Percentiles rank a stretch among this genome's conserved stretches.
phyloP scores from a whole-genome alignment of 2,888 invertebrate genomes.

The Adela reaumurella region DNA sequence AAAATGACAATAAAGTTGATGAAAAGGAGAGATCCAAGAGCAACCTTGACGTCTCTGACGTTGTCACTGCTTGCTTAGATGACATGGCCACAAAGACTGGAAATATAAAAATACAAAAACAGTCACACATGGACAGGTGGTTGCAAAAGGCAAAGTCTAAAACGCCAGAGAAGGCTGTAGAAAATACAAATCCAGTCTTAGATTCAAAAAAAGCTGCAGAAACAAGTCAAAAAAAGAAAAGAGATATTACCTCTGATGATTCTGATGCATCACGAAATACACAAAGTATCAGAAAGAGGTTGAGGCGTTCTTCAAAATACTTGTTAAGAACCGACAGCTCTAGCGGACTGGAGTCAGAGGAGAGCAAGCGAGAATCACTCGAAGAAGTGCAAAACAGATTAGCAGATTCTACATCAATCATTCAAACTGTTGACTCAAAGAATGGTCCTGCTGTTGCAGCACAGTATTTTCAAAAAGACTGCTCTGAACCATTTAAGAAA shows the following conservation, averaged over 20 bases:
- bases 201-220: no score
- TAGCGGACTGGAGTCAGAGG: background rate
- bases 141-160: slow-evolving; percentile 49
- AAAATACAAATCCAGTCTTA: background rate
- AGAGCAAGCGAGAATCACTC: background rate
- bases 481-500: no score
- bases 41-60: slow-evolving; percentile 40
- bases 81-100: slow-evolving; percentile 50
- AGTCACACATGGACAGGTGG: slow-evolving; percentile 52
- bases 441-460: no score
- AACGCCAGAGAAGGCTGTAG: slow-evolving; percentile 33
- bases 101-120: slow-evolving; percentile 43
- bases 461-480: no score
- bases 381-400: background rate
- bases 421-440: no score
- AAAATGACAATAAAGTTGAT: slow-evolving; percentile 31
- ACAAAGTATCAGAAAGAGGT: background rate
- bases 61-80: slow-evolving; percentile 46
- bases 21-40: slow-evolving; percentile 24
- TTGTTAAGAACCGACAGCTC: background rate
- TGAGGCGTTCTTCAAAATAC: background rate
- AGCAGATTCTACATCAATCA: no score
- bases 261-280: background rate
- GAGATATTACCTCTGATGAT: background rate
- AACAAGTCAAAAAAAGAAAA: slow-evolving; percentile 10